Conservation (phyloP, 2,888 invertebrate genomes). For the Drosophila stalkeri region DNA sequence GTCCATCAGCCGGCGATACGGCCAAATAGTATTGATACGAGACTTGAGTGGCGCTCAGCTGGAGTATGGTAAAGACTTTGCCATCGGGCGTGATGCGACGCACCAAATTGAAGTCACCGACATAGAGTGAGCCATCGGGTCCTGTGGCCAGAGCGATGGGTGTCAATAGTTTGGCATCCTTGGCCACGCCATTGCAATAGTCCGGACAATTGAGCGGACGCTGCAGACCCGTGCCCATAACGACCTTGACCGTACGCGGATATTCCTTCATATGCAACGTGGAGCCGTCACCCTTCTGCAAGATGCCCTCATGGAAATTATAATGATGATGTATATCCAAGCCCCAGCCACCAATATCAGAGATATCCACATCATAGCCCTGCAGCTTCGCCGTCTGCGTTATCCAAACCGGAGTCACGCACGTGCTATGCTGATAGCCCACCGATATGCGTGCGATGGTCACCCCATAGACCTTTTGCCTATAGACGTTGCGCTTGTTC, state of each 20-base stretch:
- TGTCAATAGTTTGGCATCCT: slow-evolving; percentile 94
- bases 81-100: slow-evolving; percentile 96
- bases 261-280: slow-evolving; percentile 97
- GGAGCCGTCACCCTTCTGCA: slow-evolving; percentile 99
- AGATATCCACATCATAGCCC: slow-evolving; percentile 98
- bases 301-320: slow-evolving; percentile 98
- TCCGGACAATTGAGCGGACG: slow-evolving; percentile 94
- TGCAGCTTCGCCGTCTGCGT: slow-evolving; percentile 96
- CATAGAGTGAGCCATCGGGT: slow-evolving; percentile 98
- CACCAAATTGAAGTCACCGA: slow-evolving; percentile 98
- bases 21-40: slow-evolving; percentile 98
- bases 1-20: slow-evolving; percentile 97
- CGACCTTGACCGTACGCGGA: slow-evolving; percentile 94
- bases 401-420: slow-evolving; percentile 96
- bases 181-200: slow-evolving; percentile 93
- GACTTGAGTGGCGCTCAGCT: slow-evolving; percentile 96
- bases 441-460: slow-evolving; percentile 95
- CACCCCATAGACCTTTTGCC: slow-evolving; percentile 96
- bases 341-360: slow-evolving; percentile 99
- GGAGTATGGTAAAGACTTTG: slow-evolving; percentile 94
- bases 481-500: slow-evolving; percentile 99
- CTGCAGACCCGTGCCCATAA: slow-evolving; percentile 96
- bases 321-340: slow-evolving; percentile 99
- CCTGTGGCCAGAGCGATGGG: slow-evolving; percentile 98
- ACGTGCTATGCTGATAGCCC: slow-evolving; percentile 97